Evolutionary conservation across 2,797 vertebrate genomes (phyloP), one percentile per base, ranked within the genome.

Genomic region (Steatocranus sp.): DNA sequence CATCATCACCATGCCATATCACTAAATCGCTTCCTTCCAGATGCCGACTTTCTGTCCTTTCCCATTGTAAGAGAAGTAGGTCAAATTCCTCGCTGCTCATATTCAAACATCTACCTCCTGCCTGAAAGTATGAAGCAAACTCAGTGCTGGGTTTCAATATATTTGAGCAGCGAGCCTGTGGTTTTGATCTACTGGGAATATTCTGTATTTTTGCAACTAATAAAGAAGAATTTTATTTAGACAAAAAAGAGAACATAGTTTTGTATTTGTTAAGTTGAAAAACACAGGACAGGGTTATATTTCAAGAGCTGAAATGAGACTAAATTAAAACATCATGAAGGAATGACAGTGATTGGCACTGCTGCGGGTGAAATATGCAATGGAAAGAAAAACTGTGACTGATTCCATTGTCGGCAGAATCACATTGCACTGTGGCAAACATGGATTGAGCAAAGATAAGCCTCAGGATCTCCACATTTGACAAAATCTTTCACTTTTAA

Each of bases 51-150:
- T 68, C 63, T n/a, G 49, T 84, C 49, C 78, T 27, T 88, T 75
- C 77, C 53, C 73, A 43, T 38, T 20, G 51, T 18, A 78, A 74
- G 56, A 68, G 61, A 78, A 83, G 73, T 86, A 61, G 81, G 80
- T 76, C 30, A 50, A 54, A 86, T 80, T 88, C 76, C 75, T 56
- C n/a, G 3, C 63, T 54, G 51, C 75, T 82, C 66, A 32, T 76
- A 48, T 83, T 84, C 75, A 83, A 77, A 84, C 83, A 87, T 82
- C 63, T 68, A 15, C 36, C 36, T 43, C 63, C 63, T 2, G 61
- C 61, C 61, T 68, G 63, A 43, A 23, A 68, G 63, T 25, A 14
- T 25, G 56, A 68, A 11, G 4, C 1, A 61, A 61, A 15, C 63
- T 58, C 8, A 68, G 61, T 68, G 20, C 63, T 41, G 1, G 36